Evolutionary conservation across 2,113 vertebrate species (phyloP), one percentile per base, ranked within the genome.

Genomic region (Shinisaurus crocodilurus): DNA sequence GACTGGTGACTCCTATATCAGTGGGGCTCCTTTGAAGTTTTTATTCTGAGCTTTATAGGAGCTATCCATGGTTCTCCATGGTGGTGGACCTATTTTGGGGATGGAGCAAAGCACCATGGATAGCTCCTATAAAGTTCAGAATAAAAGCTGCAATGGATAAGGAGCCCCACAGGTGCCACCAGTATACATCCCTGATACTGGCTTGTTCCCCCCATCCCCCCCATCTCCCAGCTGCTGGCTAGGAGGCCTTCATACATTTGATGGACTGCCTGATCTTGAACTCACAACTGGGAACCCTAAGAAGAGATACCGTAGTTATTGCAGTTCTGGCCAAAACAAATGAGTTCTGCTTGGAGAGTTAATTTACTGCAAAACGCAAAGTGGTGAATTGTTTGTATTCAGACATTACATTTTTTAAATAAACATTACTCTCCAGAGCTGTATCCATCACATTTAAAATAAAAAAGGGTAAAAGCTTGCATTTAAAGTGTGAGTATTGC

Each of bases 321-420:
- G 8, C 0, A 0, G 18, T 70, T 67, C 79, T 0, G 0, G 1
- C 0, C 45, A 13, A 60, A 76, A 29, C 0, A 1, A 45, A 85
- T 29, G 57, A 12, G 25, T 72, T 89, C 43, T 50, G 3, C 86
- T 67, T 75, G 65, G 50, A 85, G 45, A 48, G 69, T 27, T 57
- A 76, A 80, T 94, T 91, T 87, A 80, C 80, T 85, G 32, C 69
- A 37, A 70, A 82, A 77, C 40, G 60, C 2, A 87, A 89, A 87
- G 37, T 89, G 77, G 70, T 12, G 85, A 79, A 82, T 74, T 63
- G 88, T 15, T n/a, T 29, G 60, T 18, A 0, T n/a, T 74, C 25
- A 70, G 27, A 29, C 88, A 57, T 57, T 91, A 85, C 84, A 87
- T 89, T 90, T 48, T 87, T 90, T 89, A 57, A 6, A 76, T 32